phyloP scores from a whole-genome alignment of 2,888 invertebrate genomes.

The Heliconius ismenius region DNA sequence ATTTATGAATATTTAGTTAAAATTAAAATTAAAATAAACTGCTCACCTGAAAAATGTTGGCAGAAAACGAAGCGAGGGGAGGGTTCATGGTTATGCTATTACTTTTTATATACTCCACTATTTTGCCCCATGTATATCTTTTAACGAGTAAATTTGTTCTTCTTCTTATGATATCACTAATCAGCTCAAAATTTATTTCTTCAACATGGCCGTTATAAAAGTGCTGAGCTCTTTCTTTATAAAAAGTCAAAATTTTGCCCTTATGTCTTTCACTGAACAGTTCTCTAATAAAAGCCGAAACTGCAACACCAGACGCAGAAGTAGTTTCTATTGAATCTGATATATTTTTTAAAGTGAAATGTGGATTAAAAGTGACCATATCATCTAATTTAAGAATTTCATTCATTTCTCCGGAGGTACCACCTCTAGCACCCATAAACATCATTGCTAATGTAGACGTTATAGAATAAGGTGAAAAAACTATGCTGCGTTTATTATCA shows the following conservation, averaged over 20 bases:
- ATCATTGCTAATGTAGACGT: constrained; percentile 95
- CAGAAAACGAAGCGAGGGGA: constrained; percentile 90
- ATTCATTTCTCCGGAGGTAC: constrained; percentile 95
- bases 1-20: no score
- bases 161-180: constrained; percentile 90
- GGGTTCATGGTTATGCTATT: constrained; percentile 87
- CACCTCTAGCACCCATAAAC: constrained; percentile 92
- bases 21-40: not conserved
- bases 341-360: constrained; percentile 91
- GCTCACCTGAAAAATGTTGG: constrained; percentile 89
- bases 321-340: constrained; percentile 89
- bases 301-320: constrained; percentile 86
- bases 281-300: constrained; percentile 90
- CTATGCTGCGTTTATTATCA: constrained; percentile 88
- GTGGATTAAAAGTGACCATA: constrained; percentile 94
- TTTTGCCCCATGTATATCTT: constrained; percentile 88
- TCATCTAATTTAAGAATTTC: constrained; percentile 92
- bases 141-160: constrained; percentile 90
- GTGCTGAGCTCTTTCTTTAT: constrained; percentile 92
- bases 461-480: constrained; percentile 91
- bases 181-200: constrained; percentile 90
- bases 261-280: constrained; percentile 91
- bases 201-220: constrained; percentile 94
- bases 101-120: constrained; percentile 88
- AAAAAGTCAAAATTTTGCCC: constrained; percentile 91